Evolutionary conservation across 2,113 vertebrate genomes (phyloP), one percentile per base, ranked within the genome.

Genomic region (Steatornis caripensis): DNA sequence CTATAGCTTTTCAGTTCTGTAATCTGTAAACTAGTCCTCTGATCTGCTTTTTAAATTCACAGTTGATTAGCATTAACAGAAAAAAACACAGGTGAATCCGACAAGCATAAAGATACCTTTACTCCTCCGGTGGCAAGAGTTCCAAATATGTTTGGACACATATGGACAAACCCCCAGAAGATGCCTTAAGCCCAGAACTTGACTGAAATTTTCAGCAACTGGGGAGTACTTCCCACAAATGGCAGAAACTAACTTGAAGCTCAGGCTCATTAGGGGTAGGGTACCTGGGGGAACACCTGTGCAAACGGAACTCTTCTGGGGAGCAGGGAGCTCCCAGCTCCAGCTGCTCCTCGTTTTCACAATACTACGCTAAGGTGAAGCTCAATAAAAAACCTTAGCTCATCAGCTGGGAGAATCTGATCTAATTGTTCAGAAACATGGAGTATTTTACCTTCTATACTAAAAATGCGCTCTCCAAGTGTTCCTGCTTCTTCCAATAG

Each of bases 401-500:
- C 15, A 3, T 53, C 36, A 92, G 21, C 30, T 77, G 14, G 8
- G 26, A 81, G 20, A 75, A 84, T 29, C 11, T 37, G 9, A 34
- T 23, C 10, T 53, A 64, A 15, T 36, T 85, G 89, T 76, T 77
- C 37, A 70, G 23, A 49, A 5, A 39, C 1, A 3, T 7, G 32
- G 8, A 54, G 34, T 68, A 69, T 71, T 87, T 88, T 98, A 99
- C 99, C 99, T 98, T 99, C 99, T 90, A 99, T 99, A 96, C 99
- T 99, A 97, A 99, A 99, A 98, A 99, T 99, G 12, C 99, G 99
- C 80, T 99, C 99, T 77, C 99, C 99, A 65, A 99, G 96, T 1
- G 99, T 98, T 83, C 99, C 99, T 58, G 99, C 99, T 72, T 99
- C 99, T 95, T 98, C 99, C 71, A 99, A 98, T 17, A 99, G 98